Conservation (phyloP, 2,113 vertebrate species). For the Lophotis ruficrista region DNA sequence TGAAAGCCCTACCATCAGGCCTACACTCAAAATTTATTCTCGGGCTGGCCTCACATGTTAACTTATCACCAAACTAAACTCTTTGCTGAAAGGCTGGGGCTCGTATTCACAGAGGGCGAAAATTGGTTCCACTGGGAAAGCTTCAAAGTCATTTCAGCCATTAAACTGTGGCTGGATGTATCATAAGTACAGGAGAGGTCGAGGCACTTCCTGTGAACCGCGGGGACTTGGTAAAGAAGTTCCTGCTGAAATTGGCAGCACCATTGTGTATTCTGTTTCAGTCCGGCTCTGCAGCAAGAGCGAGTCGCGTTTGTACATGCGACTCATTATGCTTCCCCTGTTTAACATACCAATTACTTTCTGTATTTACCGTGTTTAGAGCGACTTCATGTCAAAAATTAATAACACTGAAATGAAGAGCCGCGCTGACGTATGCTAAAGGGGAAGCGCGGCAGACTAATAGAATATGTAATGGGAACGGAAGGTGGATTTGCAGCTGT, state of each 20-base stretch:
- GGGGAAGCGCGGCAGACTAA: not conserved
- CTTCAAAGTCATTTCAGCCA: constrained; percentile 74
- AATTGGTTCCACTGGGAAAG: constrained; percentile 73
- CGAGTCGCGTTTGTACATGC: constrained; percentile 30
- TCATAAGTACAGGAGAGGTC: constrained; percentile 65
- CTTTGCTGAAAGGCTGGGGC: constrained; percentile 54
- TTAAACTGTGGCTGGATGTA: constrained; percentile 71
- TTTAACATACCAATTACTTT: constrained; percentile 57
- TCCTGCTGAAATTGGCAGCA: constrained; percentile 14
- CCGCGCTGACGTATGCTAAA: not conserved
- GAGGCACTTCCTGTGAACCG: constrained; percentile 34
- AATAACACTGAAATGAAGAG: constrained; percentile 35
- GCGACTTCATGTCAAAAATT: constrained; percentile 54
- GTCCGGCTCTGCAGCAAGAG: not conserved
- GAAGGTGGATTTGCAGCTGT: constrained; percentile 11
- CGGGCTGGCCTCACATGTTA: constrained; percentile 58
- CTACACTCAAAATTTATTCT: constrained; percentile 58
- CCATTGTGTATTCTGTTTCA: constrained; percentile 24
- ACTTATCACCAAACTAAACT: constrained; percentile 62
- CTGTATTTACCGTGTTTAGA: constrained; percentile 50
- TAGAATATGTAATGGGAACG: not conserved
- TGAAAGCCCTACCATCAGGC: constrained; percentile 52
- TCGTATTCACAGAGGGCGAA: constrained; percentile 71
- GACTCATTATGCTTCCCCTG: constrained; percentile 43
- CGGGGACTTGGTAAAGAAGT: constrained; percentile 48